Evolutionary conservation across 2,888 invertebrate species (phyloP), one percentile per base, ranked within the genome.

Genomic region (Rhagophthalmus giganteus): DNA sequence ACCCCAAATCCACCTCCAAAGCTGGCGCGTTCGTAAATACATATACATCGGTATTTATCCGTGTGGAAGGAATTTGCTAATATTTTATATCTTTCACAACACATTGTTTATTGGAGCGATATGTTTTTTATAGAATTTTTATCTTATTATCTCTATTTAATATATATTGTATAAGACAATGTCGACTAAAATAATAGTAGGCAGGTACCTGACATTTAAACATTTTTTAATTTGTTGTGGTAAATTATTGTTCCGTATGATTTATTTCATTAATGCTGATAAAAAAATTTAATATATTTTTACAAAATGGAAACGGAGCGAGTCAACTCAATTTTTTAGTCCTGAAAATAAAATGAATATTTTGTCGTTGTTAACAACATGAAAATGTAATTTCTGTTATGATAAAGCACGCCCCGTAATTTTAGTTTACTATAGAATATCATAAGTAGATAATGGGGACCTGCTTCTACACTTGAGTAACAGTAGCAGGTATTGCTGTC

Each of bases 391-490:
- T n/a, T n/a, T n/a, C n/a, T n/a, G n/a, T n/a, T n/a, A n/a, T n/a
- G n/a, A n/a, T n/a, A n/a, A n/a, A n/a, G n/a, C n/a, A n/a, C n/a
- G n/a, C n/a, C n/a, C n/a, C n/a, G 11, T 11, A 31, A 8, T 15
- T 14, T 16, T 10, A 12, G n/a, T 13, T 50, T 58, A 58, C 65
- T 64, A 66, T 66, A 63, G 63, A 61, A 61, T 65, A 65, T 67
- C 67, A 65, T 62, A 61, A 61, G 56, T 56, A 56, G 51, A 58
- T 66, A 65, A 67, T 65, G 66, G 64, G 59, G 59, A 54, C 54
- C 41, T 49, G 52, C 44, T 39, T 48, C 48, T 53, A 48, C 37
- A 48, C 51, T 44, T 31, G 48, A 48, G 54, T 35, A 49, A 44
- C 30, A 24, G 42, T 40, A 37, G 39, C 31, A 37, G 28, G 40